These are phyloP conservation scores for Caenorhabditis zanzibari DNA, from an alignment of 2,888 invertebrate species.

Conservation along the genomic window DNA sequence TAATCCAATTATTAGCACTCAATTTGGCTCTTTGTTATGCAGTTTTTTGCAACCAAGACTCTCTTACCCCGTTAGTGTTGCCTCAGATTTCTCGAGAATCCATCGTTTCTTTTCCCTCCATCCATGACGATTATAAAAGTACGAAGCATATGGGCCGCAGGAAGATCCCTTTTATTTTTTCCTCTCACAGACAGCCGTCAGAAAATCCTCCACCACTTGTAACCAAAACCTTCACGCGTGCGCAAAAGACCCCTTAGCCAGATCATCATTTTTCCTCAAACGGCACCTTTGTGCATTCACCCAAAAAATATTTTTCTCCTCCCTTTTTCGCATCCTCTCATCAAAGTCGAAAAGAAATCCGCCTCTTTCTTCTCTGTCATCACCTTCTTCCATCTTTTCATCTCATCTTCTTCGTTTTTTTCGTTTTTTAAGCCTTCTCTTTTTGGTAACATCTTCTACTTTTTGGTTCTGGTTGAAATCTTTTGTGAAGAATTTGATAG, in stretches of 20 bases:
- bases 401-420: not conserved
- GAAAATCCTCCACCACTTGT: conserved; percentile 15
- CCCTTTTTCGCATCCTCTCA: conserved; percentile 9
- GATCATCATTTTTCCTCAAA: conserved; percentile 3
- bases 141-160: conserved; percentile 24
- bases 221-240: conserved; percentile 21
- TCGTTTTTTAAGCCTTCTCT: no score
- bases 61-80: no score
- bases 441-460: not conserved
- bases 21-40: no score
- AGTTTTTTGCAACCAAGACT: no score
- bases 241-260: not conserved
- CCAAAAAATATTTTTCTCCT: not conserved
- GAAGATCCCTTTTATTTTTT: conserved; percentile 1
- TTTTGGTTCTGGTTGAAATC: not conserved
- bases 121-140: conserved; percentile 23
- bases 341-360: conserved; percentile 3
- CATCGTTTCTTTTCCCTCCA: not conserved
- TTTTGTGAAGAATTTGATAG: conserved; percentile 15
- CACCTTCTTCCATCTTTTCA: conserved; percentile 1
- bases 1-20: no score
- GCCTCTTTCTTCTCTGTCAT: not conserved
- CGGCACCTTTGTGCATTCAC: conserved; percentile 30
- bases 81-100: not conserved
- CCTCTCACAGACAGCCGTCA: not conserved